phyloP scores from a whole-genome alignment of 2,113 vertebrate genomes.

The Thamnophis sirtalis region DNA sequence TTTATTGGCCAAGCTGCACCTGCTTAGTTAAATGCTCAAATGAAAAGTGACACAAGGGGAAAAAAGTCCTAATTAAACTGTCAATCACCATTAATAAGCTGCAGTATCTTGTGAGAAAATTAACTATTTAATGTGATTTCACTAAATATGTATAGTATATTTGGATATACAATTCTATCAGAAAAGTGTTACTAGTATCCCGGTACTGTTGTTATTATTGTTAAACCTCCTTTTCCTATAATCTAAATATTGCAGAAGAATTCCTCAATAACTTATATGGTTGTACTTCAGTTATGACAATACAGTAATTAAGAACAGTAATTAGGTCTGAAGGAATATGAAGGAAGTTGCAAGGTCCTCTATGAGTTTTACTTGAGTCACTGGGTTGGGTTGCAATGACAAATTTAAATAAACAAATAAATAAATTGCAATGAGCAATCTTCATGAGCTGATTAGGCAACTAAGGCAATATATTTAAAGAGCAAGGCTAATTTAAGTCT shows the following conservation, averaged over 20 bases:
- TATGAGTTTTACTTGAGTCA: background rate
- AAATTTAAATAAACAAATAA: background rate
- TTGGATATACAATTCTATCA: background rate
- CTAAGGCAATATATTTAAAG: background rate
- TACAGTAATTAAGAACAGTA: background rate
- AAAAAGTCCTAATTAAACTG: conserved; percentile 20
- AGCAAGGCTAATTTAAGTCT: background rate
- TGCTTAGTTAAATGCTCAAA: background rate
- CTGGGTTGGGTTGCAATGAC: background rate
- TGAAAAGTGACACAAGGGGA: conserved; percentile 4
- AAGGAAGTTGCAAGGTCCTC: background rate
- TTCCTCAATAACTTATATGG: background rate
- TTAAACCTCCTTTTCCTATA: background rate
- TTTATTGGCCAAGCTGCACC: conserved; percentile 1
- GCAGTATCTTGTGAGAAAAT: conserved; percentile 3
- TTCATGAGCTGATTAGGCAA: background rate
- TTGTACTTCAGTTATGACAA: background rate
- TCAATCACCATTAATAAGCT: conserved; percentile 21
- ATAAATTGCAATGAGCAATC: background rate
- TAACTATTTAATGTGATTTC: conserved; percentile 16
- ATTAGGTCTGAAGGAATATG: background rate
- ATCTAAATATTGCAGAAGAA: background rate
- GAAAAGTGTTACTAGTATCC: background rate
- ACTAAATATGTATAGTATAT: background rate
- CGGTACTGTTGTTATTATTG: background rate